These are phyloP conservation scores for Sphenopsis melanotis DNA, from an alignment of 2,797 vertebrate species.

Conservation along the genomic window DNA sequence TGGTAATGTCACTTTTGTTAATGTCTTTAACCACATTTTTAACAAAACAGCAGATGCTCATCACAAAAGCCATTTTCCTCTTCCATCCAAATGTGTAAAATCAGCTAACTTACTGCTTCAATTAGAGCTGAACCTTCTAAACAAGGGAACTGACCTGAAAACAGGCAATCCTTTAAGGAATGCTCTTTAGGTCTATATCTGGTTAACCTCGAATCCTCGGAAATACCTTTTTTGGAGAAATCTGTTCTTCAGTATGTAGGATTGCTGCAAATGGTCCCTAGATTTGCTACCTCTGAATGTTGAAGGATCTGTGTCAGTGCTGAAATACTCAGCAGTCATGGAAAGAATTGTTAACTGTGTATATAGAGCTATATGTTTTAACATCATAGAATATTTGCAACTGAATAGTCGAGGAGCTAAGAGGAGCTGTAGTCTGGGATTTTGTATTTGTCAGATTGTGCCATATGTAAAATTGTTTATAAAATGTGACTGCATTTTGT, in stretches of 20 bases:
- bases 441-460: neutral
- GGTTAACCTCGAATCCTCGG: neutral
- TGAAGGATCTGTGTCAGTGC: neutral
- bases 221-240: neutral
- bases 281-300: neutral
- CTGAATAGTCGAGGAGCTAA: neutral
- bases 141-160: constrained; percentile 42
- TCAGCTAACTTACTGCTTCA: constrained; percentile 49
- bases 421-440: neutral
- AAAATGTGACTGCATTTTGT: neutral
- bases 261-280: neutral
- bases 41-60: constrained; percentile 87
- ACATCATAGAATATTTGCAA: neutral
- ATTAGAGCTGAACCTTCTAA: constrained; percentile 24
- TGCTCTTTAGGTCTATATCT: neutral
- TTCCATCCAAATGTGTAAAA: constrained; percentile 69
- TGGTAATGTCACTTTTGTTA: constrained; percentile 80
- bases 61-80: constrained; percentile 84
- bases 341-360: neutral
- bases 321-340: neutral
- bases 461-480: neutral
- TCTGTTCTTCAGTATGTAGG: neutral
- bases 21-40: constrained; percentile 83
- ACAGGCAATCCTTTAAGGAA: neutral
- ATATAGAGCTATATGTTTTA: neutral